Base-by-base conservation (phyloP, 1,140 invertebrate genomes). In the Leucophenga varia region DNA sequence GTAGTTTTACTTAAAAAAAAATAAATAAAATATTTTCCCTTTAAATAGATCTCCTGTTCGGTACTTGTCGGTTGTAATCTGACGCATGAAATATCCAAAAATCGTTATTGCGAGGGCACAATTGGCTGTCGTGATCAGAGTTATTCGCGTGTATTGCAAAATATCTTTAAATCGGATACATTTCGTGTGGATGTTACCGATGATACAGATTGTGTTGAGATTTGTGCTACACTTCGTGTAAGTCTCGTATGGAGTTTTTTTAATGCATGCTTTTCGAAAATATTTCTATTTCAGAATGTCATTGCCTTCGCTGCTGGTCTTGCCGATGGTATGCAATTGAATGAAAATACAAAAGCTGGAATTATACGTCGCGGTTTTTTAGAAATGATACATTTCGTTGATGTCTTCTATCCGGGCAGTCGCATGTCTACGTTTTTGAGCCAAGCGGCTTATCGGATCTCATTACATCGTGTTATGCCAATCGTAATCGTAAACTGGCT, bases 21-120 rank as follows among this genome's bases (percentile, higher is more conserved):
- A n/a, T n/a, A n/a, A n/a, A n/a, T n/a, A n/a, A 9, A 25, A 25
- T n/a, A n/a, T n/a, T n/a, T n/a, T n/a, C n/a, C n/a, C n/a, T n/a
- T n/a, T n/a, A n/a, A n/a, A n/a, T n/a, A 68, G 64, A 61, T 69
- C 22, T 52, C 65, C n/a, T 69, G 65, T 40, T 61, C 65, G 2
- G 65, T 69, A 7, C 42, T 69, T 3, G 65, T 69, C 8, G 65
- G 65, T n/a, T 64, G 59, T 36, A 69, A 69, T 40, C 35, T 69
- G 48, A 50, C 64, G 10, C 49, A 52, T 18, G 65, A 69, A 28
- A 44, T 69, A 19, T 36, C 58, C 16, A 42, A 57, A 4, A 49
- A 60, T 28, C 49, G 59, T 12, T 69, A 64, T 35, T 48, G 47
- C 4, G 65, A 69, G 25, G 61, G 65, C 17, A 69, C 65, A 1